Percentiles rank a stretch among this genome's conserved stretches.
Evolutionary conservation across 2,888 invertebrate genomes (phyloP).

Genomic region (Plagodis dolabraria): DNA sequence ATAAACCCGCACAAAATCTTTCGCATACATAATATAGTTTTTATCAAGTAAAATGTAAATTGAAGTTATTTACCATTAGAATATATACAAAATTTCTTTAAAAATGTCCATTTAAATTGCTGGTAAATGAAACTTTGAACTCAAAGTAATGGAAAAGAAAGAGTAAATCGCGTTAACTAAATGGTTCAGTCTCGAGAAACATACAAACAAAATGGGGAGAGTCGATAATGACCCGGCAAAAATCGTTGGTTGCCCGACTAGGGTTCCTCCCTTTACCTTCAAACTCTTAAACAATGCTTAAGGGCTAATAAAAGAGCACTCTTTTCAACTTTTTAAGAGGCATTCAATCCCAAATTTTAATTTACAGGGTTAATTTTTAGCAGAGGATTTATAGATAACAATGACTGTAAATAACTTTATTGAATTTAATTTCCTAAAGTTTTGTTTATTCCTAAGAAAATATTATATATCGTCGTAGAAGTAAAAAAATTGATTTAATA

Average conservation of each 20-base stretch:
- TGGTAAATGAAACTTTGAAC: slow-evolving; percentile 28
- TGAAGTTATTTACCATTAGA: too few species aligned
- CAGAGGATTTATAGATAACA: too few species aligned
- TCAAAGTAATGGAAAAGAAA: slow-evolving; percentile 39
- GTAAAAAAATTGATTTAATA: too few species aligned
- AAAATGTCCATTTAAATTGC: not conserved
- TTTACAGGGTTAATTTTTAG: slow-evolving; percentile 39
- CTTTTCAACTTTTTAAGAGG: slow-evolving; percentile 66
- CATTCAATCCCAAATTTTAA: slow-evolving; percentile 40
- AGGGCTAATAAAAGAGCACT: slow-evolving; percentile 76
- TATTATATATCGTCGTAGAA: too few species aligned
- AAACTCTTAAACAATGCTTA: slow-evolving; percentile 80
- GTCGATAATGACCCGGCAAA: slow-evolving; percentile 77
- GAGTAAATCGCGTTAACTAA: slow-evolving; percentile 56
- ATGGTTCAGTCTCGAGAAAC: slow-evolving; percentile 55
- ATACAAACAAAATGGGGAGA: slow-evolving; percentile 67
- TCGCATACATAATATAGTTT: too few species aligned
- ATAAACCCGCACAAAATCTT: too few species aligned
- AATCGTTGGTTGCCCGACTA: slow-evolving; percentile 57
- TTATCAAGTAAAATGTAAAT: too few species aligned
- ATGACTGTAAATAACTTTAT: too few species aligned
- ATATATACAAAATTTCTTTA: not conserved
- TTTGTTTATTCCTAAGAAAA: too few species aligned
- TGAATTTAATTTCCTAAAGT: too few species aligned
- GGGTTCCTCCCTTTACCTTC: slow-evolving; percentile 67